Evolutionary conservation across 53 echinoderm and acorn worm species (phyloP).

Genomic region (Hippasteria phrygiana): DNA sequence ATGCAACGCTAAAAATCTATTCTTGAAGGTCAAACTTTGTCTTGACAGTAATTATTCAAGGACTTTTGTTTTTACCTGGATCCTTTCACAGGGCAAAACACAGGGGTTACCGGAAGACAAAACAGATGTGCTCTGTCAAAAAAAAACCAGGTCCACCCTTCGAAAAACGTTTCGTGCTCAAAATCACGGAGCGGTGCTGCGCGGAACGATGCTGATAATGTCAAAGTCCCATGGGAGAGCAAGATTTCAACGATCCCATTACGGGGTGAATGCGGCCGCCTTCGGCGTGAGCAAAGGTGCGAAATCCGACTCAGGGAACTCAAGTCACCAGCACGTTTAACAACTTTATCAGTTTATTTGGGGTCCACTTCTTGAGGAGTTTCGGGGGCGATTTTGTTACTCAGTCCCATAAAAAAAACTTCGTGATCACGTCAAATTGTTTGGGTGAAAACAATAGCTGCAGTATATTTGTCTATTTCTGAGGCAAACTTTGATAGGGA

Average conservation of each 20-base stretch:
- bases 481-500: too few relatives aligned
- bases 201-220: background rate
- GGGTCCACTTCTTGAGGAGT: background rate
- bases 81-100: too few relatives aligned
- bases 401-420: too few relatives aligned
- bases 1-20: too few relatives aligned
- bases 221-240: constrained; percentile 7
- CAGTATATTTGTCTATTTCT: too few relatives aligned
- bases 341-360: background rate
- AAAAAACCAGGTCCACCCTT: background rate
- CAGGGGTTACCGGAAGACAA: background rate
- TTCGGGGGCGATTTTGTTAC: background rate
- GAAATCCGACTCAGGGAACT: background rate
- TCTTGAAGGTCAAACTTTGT: too few relatives aligned
- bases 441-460: too few relatives aligned
- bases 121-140: constrained; percentile 13
- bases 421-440: too few relatives aligned
- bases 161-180: background rate
- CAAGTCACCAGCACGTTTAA: background rate
- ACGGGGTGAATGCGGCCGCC: background rate
- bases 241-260: constrained; percentile 27
- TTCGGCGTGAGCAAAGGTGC: background rate
- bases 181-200: constrained; percentile 7
- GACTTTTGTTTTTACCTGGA: too few relatives aligned
- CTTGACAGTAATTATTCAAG: too few relatives aligned